phyloP scores from a whole-genome alignment of 2,113 vertebrate species.

The Hyperoodon ampullatus region DNA sequence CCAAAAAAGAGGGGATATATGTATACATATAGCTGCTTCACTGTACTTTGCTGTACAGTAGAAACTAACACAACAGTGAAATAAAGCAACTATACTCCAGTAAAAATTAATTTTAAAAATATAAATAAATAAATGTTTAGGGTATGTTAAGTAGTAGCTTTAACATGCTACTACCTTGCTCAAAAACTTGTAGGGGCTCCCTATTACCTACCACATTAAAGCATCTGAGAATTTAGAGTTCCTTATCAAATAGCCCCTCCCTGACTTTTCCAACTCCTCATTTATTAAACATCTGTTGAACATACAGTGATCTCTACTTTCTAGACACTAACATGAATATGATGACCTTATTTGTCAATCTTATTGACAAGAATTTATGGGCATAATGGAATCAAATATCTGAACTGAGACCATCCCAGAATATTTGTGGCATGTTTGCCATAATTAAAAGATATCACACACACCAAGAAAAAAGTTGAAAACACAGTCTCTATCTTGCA shows the following conservation, averaged over 20 bases:
- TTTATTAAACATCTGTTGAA: slow-evolving; percentile 27
- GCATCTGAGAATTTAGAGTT: background rate
- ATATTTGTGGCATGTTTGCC: background rate
- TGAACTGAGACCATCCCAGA: background rate
- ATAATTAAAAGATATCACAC: background rate
- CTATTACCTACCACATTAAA: background rate
- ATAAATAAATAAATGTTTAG: too few species aligned
- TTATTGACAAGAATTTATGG: background rate
- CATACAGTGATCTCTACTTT: background rate
- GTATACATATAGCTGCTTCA: too few species aligned
- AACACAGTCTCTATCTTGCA: background rate
- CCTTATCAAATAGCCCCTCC: background rate
- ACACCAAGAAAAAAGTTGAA: background rate
- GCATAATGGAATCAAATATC: background rate
- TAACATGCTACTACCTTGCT: background rate
- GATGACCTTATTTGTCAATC: background rate
- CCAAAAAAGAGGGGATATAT: too few species aligned
- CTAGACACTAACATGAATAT: background rate
- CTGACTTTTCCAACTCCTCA: background rate
- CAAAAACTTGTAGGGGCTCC: background rate
- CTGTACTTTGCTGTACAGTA: too few species aligned
- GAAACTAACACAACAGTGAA: too few species aligned
- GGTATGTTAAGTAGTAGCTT: background rate
- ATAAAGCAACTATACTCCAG: too few species aligned
- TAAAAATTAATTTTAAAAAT: too few species aligned